These are phyloP conservation scores for Halcyon malimbica DNA, from an alignment of 2,113 vertebrate genomes.

Conservation along the genomic window DNA sequence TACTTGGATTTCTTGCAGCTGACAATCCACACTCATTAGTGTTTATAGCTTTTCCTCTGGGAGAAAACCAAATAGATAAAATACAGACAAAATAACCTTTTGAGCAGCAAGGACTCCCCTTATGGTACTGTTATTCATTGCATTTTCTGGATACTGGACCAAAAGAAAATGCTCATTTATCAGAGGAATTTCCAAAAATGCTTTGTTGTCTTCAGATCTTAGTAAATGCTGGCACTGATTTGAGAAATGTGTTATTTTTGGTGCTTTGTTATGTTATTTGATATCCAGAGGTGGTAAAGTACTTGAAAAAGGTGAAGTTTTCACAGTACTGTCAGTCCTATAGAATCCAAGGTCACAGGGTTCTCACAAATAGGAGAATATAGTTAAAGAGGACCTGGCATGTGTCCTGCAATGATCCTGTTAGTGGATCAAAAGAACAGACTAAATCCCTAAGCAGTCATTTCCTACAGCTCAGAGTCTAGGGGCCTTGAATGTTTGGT, in stretches of 20 bases:
- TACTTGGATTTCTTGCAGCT: not conserved
- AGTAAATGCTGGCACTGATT: not conserved
- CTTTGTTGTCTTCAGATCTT: not conserved
- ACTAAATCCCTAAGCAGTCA: not conserved
- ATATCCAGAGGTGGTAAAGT: not conserved
- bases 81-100: not conserved
- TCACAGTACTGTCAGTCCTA: not conserved
- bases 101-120: not conserved
- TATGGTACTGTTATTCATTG: not conserved
- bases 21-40: not conserved
- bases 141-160: not conserved
- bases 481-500: not conserved
- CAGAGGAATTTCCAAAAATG: not conserved
- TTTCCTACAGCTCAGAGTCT: not conserved
- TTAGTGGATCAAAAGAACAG: not conserved
- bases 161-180: not conserved
- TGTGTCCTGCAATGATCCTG: not conserved
- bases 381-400: not conserved
- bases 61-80: not conserved
- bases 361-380: not conserved
- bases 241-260: not conserved
- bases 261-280: constrained; percentile 15
- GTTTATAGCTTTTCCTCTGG: not conserved
- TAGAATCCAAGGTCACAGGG: constrained; percentile 9
- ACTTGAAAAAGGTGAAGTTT: constrained; percentile 4